Evolutionary conservation across 2,113 vertebrate species (phyloP).

Genomic region (Philantomba maxwellii): DNA sequence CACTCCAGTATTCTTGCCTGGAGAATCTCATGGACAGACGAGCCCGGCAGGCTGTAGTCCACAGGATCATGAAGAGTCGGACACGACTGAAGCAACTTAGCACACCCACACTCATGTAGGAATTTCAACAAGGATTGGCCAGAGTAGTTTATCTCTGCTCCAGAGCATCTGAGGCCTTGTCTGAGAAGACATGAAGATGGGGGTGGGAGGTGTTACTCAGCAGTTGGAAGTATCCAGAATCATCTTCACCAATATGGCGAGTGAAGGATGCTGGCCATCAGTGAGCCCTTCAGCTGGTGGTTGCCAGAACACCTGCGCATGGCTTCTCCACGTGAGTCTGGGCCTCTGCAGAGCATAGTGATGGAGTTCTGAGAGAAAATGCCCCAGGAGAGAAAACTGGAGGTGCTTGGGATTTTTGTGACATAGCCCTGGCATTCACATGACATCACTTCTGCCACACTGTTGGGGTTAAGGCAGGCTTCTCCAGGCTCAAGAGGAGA

Average conservation of each 20-base stretch:
- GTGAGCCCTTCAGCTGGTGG: background rate
- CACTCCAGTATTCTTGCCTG: background rate
- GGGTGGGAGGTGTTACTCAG: background rate
- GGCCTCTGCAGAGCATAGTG: background rate
- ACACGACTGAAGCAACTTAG: background rate
- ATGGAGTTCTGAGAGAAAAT: background rate
- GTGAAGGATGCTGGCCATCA: background rate
- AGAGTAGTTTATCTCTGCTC: background rate
- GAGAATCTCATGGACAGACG: background rate
- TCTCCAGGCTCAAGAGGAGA: background rate
- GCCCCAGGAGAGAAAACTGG: background rate
- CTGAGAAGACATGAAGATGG: background rate
- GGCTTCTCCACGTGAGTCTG: background rate
- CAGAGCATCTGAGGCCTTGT: background rate
- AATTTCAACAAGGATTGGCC: background rate
- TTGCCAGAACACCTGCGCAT: background rate
- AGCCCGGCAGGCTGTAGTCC: background rate
- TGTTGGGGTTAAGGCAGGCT: background rate
- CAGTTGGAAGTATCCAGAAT: background rate
- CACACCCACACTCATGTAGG: background rate
- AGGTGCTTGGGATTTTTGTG: background rate
- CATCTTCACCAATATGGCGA: background rate
- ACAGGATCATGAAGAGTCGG: rapidly evolving
- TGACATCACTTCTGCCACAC: background rate
- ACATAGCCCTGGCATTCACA: background rate